Evolutionary conservation across 2,888 invertebrate genomes (phyloP).

Genomic region (Serripes groenlandicus): DNA sequence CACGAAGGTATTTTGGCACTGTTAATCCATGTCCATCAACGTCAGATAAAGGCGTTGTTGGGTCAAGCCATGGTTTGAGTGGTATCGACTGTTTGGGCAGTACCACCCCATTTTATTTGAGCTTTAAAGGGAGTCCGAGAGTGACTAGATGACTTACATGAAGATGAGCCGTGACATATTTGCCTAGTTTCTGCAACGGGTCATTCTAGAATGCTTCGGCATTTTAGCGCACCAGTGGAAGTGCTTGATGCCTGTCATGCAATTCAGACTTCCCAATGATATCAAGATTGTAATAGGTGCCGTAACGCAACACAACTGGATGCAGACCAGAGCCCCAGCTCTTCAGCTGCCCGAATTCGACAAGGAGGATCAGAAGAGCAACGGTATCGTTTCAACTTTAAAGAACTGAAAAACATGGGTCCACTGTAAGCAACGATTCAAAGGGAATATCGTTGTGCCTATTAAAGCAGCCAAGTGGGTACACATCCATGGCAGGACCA

Average conservation of each 20-base stretch:
- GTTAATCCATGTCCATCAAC: no score
- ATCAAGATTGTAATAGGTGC: not conserved
- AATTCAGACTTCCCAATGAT: not conserved
- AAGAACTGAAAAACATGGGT: not conserved
- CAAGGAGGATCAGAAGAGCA: conserved; percentile 1
- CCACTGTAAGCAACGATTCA: not conserved
- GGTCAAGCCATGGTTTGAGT: no score
- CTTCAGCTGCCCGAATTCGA: conserved; percentile 13
- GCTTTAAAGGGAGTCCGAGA: no score
- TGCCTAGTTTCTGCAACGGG: no score
- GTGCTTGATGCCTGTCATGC: not conserved
- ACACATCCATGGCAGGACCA: not conserved
- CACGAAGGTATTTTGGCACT: no score
- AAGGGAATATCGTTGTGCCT: not conserved
- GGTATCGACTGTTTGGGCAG: no score
- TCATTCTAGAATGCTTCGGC: no score
- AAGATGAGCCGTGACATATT: no score
- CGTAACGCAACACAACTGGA: conserved; percentile 19
- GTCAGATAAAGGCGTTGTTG: no score
- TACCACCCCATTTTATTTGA: no score
- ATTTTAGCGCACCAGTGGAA: not conserved
- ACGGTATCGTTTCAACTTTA: not conserved
- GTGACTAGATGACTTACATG: no score
- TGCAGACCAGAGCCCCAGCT: conserved; percentile 9
- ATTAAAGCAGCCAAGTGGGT: not conserved